phyloP scores from a whole-genome alignment of 2,888 invertebrate genomes.

The Drosophila stalkeri region DNA sequence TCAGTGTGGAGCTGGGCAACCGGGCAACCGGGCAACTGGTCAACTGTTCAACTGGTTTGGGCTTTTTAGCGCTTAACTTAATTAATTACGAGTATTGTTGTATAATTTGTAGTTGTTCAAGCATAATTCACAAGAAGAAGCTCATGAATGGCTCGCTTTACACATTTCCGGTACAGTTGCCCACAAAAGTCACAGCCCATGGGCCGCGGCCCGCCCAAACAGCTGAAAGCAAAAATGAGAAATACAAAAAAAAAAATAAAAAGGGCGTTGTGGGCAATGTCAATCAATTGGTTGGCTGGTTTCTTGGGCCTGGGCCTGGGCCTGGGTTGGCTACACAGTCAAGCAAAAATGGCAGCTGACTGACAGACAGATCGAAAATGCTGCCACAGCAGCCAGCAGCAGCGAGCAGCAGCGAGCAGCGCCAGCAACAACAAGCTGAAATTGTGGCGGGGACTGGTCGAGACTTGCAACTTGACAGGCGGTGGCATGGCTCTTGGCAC shows the following conservation, averaged over 20 bases:
- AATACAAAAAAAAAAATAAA: slow-evolving; percentile 26
- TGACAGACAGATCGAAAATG: slow-evolving; percentile 81
- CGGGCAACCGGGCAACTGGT: slow-evolving; percentile 10
- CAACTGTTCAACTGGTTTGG: slow-evolving; percentile 51
- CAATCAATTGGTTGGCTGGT: slow-evolving; percentile 76
- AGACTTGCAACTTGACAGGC: slow-evolving; percentile 61
- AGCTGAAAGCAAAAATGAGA: slow-evolving; percentile 21
- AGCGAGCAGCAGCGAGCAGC: slow-evolving; percentile 30
- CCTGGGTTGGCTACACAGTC: slow-evolving; percentile 46
- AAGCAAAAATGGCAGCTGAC: slow-evolving; percentile 78
- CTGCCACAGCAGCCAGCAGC: slow-evolving; percentile 52
- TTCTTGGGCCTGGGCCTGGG: slow-evolving; percentile 40
- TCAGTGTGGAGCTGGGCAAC: slow-evolving; percentile 6
- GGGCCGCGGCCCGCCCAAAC: slow-evolving; percentile 52
- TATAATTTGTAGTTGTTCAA: slow-evolving; percentile 72
- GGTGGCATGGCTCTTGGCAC: slow-evolving; percentile 61
- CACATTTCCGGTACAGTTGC: slow-evolving; percentile 61
- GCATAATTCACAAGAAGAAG: slow-evolving; percentile 63
- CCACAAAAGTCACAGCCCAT: slow-evolving; percentile 50
- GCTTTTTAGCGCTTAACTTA: slow-evolving; percentile 60
- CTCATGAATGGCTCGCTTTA: slow-evolving; percentile 62
- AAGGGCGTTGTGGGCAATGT: slow-evolving; percentile 80
- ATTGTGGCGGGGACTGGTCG: slow-evolving; percentile 49
- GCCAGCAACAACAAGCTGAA: slow-evolving; percentile 54
- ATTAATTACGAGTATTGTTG: slow-evolving; percentile 76